A percentile compares a stretch with the other conserved stretches of the same genome.
Conservation (phyloP, 2,888 invertebrate genomes). For the Esperia sulphurella region DNA sequence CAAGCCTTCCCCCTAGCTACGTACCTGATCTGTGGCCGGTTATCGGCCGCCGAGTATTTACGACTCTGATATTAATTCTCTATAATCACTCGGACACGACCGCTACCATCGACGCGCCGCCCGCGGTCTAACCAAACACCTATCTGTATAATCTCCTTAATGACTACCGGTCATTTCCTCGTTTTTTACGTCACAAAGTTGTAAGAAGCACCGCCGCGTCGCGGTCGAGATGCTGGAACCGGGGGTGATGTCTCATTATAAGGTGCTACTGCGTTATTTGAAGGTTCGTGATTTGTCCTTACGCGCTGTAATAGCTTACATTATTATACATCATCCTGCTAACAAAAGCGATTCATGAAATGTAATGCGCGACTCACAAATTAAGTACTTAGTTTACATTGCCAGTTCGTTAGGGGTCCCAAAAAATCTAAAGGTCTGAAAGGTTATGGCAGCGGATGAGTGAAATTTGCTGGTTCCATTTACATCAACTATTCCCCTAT, state of each 20-base stretch:
- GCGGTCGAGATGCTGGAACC: not conserved
- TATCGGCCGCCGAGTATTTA: constrained; percentile 20
- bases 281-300: not conserved
- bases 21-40: constrained; percentile 8
- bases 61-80: constrained; percentile 22
- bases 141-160: constrained; percentile 47
- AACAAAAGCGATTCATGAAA: not conserved
- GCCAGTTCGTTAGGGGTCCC: too few relatives aligned
- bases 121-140: constrained; percentile 41
- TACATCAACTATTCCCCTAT: too few relatives aligned
- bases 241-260: not conserved
- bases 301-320: not conserved
- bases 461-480: too few relatives aligned
- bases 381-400: not conserved
- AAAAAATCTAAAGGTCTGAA: too few relatives aligned
- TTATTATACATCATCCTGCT: too few relatives aligned
- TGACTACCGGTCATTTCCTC: constrained; percentile 53
- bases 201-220: constrained; percentile 9
- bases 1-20: too few relatives aligned
- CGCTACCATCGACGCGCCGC: constrained; percentile 31
- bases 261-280: not conserved
- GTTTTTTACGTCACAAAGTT: constrained; percentile 16
- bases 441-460: too few relatives aligned
- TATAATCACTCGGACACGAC: constrained; percentile 49
- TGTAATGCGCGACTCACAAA: not conserved